Evolutionary conservation across 2,888 invertebrate species (phyloP), one percentile per base, ranked within the genome.

Genomic region (Spisula subtruncata): DNA sequence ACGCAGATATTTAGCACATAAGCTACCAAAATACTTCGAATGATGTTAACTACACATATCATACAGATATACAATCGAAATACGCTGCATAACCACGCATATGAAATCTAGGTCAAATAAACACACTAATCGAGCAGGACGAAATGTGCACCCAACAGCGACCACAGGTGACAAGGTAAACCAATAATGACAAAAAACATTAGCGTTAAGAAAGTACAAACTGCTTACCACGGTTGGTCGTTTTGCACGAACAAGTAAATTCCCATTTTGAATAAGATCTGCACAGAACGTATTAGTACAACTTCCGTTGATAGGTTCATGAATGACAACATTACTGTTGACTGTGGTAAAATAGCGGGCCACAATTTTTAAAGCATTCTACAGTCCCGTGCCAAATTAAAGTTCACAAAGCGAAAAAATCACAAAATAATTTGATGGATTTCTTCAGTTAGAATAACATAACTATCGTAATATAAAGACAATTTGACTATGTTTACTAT

Each of bases 191-290:
- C 20, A 66, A 66, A n/a, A 25, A 25, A 25, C 60, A 25, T 25
- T 12, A 66, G 60, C 60, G 8, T 25, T 4, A 66, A 66, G 10
- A 66, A 25, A 66, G n/a, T 66, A 25, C n/a, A 66, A 66, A 25
- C 5, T 66, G 60, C 60, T 66, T 66, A 66, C 60, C 60, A 66
- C 60, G n/a, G 60, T 66, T 25, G 60, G n/a, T 25, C 60, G 60
- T 66, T 25, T 66, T 66, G 60, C 60, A 66, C 60, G 60, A 66
- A 25, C 8, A 66, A 66, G 25, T 1, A 10, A 12, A 25, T 66
- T 66, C 60, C 25, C 60, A 66, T 66, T 66, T 66, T 66, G 60
- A 66, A 66, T 25, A 66, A 20, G 51, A 51, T 12, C 12, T 51
- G 51, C 51, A 51, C 51, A 16, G 25, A 4, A n/a, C n/a, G n/a